phyloP scores from a whole-genome alignment of 2,888 invertebrate species.

The Acronicta psi region DNA sequence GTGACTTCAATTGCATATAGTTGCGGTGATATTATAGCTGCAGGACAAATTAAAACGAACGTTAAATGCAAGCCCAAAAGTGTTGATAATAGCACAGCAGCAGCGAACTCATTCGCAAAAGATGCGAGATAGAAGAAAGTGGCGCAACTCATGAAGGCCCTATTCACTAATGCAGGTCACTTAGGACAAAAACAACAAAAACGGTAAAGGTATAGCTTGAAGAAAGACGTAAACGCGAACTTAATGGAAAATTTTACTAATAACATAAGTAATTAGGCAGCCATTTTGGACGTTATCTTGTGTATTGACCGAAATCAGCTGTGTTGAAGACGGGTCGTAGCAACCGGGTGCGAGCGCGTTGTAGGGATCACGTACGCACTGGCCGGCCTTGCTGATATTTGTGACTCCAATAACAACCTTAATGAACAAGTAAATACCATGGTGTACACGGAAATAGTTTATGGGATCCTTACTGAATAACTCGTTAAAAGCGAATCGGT shows the following conservation, averaged over 20 bases:
- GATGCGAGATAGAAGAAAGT: neutral
- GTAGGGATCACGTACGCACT: conserved; percentile 72
- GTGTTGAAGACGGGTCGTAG: conserved; percentile 44
- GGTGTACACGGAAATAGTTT: conserved; percentile 33
- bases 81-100: conserved; percentile 27
- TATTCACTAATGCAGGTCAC: too few species aligned
- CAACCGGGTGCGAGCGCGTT: conserved; percentile 60
- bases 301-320: conserved; percentile 32
- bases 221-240: conserved; percentile 33
- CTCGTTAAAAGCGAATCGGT: neutral
- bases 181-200: conserved; percentile 3
- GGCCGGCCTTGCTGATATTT: conserved; percentile 60
- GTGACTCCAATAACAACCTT: conserved; percentile 50
- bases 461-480: conserved; percentile 22
- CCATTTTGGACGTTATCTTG: conserved; percentile 30
- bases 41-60: too few species aligned
- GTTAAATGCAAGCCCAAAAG: conserved; percentile 23
- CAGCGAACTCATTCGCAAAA: conserved; percentile 32
- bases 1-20: conserved; percentile 2
- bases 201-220: conserved; percentile 16
- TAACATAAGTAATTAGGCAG: conserved; percentile 54
- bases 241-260: conserved; percentile 56
- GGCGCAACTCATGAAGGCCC: too few species aligned
- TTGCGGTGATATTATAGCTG: too few species aligned
- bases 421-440: conserved; percentile 28